Base-by-base conservation (phyloP, 2,113 vertebrate genomes). In the Pycnonotus jocosus region DNA sequence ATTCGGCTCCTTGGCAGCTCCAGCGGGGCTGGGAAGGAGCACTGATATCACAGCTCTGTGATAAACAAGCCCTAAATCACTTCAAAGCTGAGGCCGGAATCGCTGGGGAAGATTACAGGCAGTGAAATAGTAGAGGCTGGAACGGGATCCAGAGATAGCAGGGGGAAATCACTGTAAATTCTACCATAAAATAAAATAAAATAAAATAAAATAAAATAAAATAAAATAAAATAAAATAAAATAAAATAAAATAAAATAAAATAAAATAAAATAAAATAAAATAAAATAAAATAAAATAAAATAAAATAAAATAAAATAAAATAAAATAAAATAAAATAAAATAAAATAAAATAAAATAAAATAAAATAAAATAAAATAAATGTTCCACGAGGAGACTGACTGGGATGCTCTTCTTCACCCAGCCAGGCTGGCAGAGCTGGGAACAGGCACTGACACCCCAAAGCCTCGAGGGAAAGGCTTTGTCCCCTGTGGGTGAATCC, bases 331-430 rank as follows among this genome's bases (percentile, higher is more conserved):
- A 45, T 62, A 80, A 45, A 17, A 38, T 15, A 48, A 45, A 45
- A 45, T 25, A n/a, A 37, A 50, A 11, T 42, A 35, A 47, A 72
- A 25, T 42, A 51, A 24, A 19, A 38, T 15, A 48, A 45, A 45
- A 45, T 25, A n/a, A 37, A 50, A 11, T 42, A 35, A 47, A 72
- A 25, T 42, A 51, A 72, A 25, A 45, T 62, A 80, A 45, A 17
- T 25, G 70, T 74, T 48, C 45, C 53, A 17, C 3, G 56, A 45
- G 83, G 2, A 37, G 47, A 38, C 19, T 79, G 7, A 44, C 54
- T 33, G 65, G 58, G 90, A 62, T 0, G 0, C 18, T 73, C 6
- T 9, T 14, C 37, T 10, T 45, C 2, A 1, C 12, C 54, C 70
- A 65, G 83, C 7, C 62, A 19, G 62, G 37, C 45, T 68, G 83